Percentiles rank a stretch among this genome's conserved stretches.
phyloP scores from a whole-genome alignment of 2,888 invertebrate genomes.

The Liodrosophila aerea region DNA sequence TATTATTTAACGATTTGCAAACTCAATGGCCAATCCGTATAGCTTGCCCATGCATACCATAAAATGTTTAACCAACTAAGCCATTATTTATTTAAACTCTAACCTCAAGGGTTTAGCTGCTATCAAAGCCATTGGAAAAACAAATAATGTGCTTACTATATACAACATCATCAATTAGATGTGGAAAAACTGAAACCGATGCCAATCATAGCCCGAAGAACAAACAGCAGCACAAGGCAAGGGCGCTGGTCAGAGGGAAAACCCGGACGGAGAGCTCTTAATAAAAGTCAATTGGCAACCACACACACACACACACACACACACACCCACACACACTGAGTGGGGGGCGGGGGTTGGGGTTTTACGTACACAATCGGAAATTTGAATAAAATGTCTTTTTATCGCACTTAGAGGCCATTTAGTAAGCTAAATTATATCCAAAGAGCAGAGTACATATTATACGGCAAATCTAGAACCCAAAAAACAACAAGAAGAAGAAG shows the following conservation, averaged over 20 bases:
- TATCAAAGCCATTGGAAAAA: neutral
- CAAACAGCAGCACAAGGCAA: conserved; percentile 56
- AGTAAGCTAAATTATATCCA: conserved; percentile 68
- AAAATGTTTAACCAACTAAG: conserved; percentile 10
- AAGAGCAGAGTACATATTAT: conserved; percentile 25
- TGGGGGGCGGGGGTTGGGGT: conserved; percentile 4
- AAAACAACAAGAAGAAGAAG: conserved; percentile 20
- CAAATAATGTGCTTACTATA: conserved; percentile 39
- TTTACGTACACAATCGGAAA: conserved; percentile 49
- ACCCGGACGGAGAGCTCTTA: conserved; percentile 44
- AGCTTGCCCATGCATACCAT: conserved; percentile 1
- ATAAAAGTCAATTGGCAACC: conserved; percentile 65
- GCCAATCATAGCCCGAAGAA: conserved; percentile 50
- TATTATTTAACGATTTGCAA: conserved; percentile 6
- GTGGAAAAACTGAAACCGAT: conserved; percentile 55
- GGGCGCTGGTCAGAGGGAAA: too few relatives aligned
- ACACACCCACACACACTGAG: neutral
- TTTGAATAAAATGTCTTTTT: conserved; percentile 73
- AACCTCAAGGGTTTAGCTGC: conserved; percentile 9
- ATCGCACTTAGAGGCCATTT: conserved; percentile 73
- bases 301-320: conserved; percentile 8
- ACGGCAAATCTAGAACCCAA: conserved; percentile 13
- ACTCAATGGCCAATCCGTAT: neutral
- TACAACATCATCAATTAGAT: conserved; percentile 50
- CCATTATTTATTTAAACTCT: conserved; percentile 37